Percentiles rank a stretch among this genome's conserved stretches.
These are phyloP conservation scores for Premnoplex brunnescens DNA, from an alignment of 2,797 vertebrate species.

Conservation along the genomic window DNA sequence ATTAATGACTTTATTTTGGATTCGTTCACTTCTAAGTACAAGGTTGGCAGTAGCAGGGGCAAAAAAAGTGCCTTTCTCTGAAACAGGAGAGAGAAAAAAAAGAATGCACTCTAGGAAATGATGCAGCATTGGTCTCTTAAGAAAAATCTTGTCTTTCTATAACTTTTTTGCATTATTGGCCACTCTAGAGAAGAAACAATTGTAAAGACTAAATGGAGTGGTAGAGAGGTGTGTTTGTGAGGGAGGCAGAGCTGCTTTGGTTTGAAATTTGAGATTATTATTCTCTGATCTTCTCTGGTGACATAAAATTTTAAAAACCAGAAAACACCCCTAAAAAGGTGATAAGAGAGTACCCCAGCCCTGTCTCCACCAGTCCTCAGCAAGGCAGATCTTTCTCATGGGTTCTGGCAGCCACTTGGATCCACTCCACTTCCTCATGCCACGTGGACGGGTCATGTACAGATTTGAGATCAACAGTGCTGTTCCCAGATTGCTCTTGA, in stretches of 20 bases:
- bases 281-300: neutral
- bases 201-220: neutral
- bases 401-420: accelerated
- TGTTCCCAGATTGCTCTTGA: neutral
- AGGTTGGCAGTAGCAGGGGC: neutral
- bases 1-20: constrained; percentile 34
- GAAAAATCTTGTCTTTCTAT: neutral
- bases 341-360: neutral
- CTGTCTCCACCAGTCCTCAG: neutral
- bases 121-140: neutral
- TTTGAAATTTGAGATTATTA: neutral
- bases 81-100: neutral
- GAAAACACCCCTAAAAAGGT: neutral
- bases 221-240: neutral
- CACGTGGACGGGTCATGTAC: accelerated
- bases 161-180: neutral
- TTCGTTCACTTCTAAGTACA: neutral
- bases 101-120: neutral
- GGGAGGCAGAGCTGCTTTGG: neutral
- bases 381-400: neutral
- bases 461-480: neutral
- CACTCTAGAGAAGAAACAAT: neutral
- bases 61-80: constrained; percentile 5
- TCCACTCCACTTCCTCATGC: neutral
- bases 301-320: no score